Conservation (phyloP, 2,797 vertebrate species). For the Coregonus sp. region DNA sequence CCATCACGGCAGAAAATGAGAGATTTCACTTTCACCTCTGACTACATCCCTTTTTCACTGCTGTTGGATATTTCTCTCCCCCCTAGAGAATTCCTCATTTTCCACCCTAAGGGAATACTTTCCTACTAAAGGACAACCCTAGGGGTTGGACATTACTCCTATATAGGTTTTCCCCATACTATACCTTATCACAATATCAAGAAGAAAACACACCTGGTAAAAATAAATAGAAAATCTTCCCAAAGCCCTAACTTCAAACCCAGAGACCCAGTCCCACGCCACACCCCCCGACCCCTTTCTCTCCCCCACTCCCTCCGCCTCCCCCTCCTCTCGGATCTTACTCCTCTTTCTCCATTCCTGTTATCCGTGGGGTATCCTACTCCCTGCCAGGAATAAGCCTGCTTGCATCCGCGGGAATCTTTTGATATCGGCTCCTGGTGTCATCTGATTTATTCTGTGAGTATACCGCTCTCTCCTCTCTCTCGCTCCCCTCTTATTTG, state of each 20-base stretch:
- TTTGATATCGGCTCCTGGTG: conserved; percentile 60
- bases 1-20: background rate
- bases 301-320: conserved; percentile 25
- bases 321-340: conserved; percentile 53
- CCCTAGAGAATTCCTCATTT: background rate
- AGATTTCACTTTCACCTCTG: background rate
- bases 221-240: background rate
- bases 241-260: conserved; percentile 26
- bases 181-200: conserved; percentile 24
- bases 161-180: background rate
- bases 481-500: background rate
- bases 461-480: conserved; percentile 44
- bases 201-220: conserved; percentile 12
- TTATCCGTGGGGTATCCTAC: conserved; percentile 32
- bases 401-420: conserved; percentile 54
- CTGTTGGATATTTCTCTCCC: conserved; percentile 31
- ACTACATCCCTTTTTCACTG: conserved; percentile 15
- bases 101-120: background rate
- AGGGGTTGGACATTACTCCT: conserved; percentile 11
- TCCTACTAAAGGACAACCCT: conserved; percentile 1
- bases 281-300: conserved; percentile 18
- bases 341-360: conserved; percentile 11
- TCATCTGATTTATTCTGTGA: conserved; percentile 74
- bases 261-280: conserved; percentile 10
- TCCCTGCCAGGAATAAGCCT: conserved; percentile 48